Percentiles rank a stretch among this genome's conserved stretches.
Conservation (phyloP, 2,888 invertebrate species). For the Slavum lentiscoides region DNA sequence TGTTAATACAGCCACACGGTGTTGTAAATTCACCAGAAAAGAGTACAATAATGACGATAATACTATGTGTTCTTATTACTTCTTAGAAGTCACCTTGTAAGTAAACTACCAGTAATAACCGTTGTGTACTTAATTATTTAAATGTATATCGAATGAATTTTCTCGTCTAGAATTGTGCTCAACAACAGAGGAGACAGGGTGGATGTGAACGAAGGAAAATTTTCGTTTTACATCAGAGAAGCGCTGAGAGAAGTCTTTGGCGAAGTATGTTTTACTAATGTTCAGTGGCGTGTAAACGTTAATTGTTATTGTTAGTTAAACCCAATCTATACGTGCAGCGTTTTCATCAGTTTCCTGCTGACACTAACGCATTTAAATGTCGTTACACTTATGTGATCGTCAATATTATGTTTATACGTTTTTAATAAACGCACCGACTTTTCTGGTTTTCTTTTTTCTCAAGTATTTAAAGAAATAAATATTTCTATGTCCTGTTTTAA, state of each 20-base stretch:
- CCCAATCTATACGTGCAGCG: neutral
- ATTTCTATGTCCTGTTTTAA: no score
- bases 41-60: constrained; percentile 13
- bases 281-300: neutral
- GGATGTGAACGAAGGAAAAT: constrained; percentile 21
- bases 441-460: no score
- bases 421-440: no score
- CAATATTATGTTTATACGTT: no score
- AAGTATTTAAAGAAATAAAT: no score
- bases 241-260: constrained; percentile 42
- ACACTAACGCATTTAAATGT: neutral
- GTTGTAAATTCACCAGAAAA: neutral
- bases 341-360: neutral
- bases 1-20: neutral
- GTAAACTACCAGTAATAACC: neutral
- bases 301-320: neutral
- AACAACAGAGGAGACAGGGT: constrained; percentile 1
- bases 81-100: constrained; percentile 44
- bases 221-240: constrained; percentile 40
- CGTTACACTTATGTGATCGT: neutral
- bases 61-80: constrained; percentile 45
- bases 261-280: constrained; percentile 19
- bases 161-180: constrained; percentile 15
- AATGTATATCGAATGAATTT: neutral
- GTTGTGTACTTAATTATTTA: neutral